These are phyloP conservation scores for Aphidoletes aphidimyza DNA, from an alignment of 2,888 invertebrate species.

Conservation along the genomic window DNA sequence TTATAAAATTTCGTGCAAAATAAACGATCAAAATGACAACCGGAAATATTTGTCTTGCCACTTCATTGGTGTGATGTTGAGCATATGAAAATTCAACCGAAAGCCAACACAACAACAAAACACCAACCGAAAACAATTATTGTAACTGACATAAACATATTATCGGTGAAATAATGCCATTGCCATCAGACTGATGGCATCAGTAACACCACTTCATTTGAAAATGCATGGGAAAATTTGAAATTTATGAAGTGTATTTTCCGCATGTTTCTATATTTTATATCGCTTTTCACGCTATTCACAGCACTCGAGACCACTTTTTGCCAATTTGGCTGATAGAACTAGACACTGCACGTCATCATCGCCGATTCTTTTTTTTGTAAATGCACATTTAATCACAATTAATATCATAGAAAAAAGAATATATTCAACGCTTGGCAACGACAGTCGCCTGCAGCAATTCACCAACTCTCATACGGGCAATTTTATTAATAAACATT, in stretches of 20 bases:
- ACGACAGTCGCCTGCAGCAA: not conserved
- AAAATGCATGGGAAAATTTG: not conserved
- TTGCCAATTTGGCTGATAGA: not conserved
- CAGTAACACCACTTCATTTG: not conserved
- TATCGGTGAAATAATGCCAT: too few relatives aligned
- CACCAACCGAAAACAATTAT: slow-evolving; percentile 1
- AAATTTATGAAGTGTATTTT: not conserved
- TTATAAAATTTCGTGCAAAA: not conserved
- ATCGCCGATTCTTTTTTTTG: not conserved
- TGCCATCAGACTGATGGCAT: too few relatives aligned
- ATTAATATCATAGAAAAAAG: not conserved
- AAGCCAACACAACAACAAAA: too few relatives aligned
- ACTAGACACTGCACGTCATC: not conserved
- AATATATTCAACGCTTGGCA: not conserved
- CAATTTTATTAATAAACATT: too few relatives aligned
- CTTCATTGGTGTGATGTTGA: not conserved
- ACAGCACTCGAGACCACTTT: not conserved
- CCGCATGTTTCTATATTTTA: not conserved
- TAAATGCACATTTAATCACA: not conserved
- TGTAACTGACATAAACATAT: slow-evolving; percentile 23
- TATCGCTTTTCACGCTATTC: not conserved
- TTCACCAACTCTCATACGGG: not conserved
- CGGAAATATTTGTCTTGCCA: not conserved
- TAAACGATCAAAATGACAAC: not conserved
- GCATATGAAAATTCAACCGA: not conserved